Evolutionary conservation across 2,113 vertebrate species (phyloP).

Genomic region (Lynx canadensis): DNA sequence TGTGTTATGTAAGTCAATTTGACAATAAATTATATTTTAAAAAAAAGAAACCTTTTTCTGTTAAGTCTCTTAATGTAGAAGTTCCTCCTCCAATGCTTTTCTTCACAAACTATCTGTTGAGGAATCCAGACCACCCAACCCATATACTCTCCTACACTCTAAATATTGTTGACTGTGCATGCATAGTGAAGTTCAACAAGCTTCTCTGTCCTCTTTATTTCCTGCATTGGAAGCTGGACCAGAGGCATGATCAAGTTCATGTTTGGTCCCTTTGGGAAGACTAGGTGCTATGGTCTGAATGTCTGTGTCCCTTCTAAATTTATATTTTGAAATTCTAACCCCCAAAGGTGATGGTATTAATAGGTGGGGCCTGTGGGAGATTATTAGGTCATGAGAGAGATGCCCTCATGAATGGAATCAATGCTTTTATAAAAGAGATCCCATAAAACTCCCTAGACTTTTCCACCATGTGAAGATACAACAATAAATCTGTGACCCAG

Average conservation of each 20-base stretch:
- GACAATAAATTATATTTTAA: too few relatives aligned
- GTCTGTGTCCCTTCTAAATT: not conserved
- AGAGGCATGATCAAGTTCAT: not conserved
- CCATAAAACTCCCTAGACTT: not conserved
- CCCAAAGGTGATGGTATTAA: not conserved
- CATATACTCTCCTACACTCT: not conserved
- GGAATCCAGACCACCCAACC: not conserved
- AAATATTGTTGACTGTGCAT: not conserved
- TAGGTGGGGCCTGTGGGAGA: not conserved
- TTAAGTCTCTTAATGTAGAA: conserved; percentile 19
- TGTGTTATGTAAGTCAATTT: too few relatives aligned
- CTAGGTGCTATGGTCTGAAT: not conserved
- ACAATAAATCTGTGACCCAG: not conserved
- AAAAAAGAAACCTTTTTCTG: not conserved
- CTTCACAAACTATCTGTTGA: not conserved
- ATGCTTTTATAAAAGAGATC: not conserved
- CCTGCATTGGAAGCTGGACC: not conserved
- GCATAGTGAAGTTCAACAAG: not conserved
- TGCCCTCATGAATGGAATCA: not conserved
- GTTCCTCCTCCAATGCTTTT: not conserved
- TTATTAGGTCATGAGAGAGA: not conserved
- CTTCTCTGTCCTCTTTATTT: not conserved
- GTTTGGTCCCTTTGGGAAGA: not conserved
- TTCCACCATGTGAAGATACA: not conserved
- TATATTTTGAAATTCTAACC: not conserved